Evolutionary conservation across 2,888 invertebrate species (phyloP), one percentile per base, ranked within the genome.

Genomic region (Cantharis nigra): DNA sequence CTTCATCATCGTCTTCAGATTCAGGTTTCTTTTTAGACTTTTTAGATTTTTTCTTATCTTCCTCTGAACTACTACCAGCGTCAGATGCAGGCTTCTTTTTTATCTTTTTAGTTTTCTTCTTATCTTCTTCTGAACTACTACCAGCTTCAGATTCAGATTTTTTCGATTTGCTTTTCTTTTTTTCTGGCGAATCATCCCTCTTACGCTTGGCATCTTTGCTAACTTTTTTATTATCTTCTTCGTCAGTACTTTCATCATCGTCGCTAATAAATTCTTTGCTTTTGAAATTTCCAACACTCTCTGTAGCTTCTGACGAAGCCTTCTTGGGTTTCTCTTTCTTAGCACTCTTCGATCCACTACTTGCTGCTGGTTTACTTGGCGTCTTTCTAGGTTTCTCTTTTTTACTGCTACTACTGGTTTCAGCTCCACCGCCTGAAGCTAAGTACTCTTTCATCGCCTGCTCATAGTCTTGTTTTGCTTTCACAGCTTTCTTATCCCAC

Each of bases 231-330:
- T 86, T 84, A 23, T 89, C 90, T 2, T 90, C 90, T 33, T 91
- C 92, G 18, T 91, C 92, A 10, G 91, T 49, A 13, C 91, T 90
- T 82, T 93, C 93, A 78, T 93, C 93, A 72, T 93, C 94, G 18
- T 26, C 26, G 26, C 94, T 95, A 70, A 98, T 96, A 85, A 96
- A 98, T 89, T 98, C 98, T 87, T 97, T 97, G 87, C 97, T 97
- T 87, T 97, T 97, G 87, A 95, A 97, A 16, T 92, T 89, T 0
- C 91, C 88, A 11, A 90, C 86, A 72, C 90, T 89, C 28, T 86
- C 82, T 49, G 85, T 81, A 1, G 90, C 87, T 9, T 89, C 85
- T 3, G 83, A 81, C 9, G 49, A n/a, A 3, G 83, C 81, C 49
- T 49, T 49, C n/a, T 49, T 49, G 5, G 49, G n/a, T n/a, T 49